Percentiles rank a stretch among this genome's conserved stretches.
Conservation (phyloP, 2,113 vertebrate species). For the Scartelaos histophorus region DNA sequence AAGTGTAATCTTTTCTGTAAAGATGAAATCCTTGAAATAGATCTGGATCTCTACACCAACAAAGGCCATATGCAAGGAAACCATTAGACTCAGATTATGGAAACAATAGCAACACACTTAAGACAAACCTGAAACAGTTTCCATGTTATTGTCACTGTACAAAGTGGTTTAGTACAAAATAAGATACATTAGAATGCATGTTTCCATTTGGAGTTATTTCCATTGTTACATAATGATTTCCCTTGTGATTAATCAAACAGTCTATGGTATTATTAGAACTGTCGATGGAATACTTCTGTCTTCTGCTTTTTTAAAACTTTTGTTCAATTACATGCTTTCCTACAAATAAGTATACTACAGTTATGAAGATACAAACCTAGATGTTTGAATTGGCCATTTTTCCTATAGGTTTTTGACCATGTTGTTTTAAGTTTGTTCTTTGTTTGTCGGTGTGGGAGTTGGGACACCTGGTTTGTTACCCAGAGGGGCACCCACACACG, state of each 20-base stretch:
- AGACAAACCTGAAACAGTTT: neutral
- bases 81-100: neutral
- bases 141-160: neutral
- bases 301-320: too few species aligned
- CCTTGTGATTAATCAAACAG: neutral
- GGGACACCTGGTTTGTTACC: constrained; percentile 25
- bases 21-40: constrained; percentile 2
- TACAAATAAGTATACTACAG: neutral
- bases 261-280: neutral
- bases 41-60: neutral
- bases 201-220: neutral
- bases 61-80: neutral
- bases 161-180: neutral
- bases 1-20: constrained; percentile 23
- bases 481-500: constrained; percentile 42
- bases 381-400: neutral
- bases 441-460: constrained; percentile 16
- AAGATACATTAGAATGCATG: neutral
- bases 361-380: neutral
- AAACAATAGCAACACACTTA: too few species aligned
- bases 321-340: too few species aligned
- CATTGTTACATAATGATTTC: neutral
- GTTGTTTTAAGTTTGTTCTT: neutral
- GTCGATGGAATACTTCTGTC: neutral
- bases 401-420: neutral